Evolutionary conservation across 2,113 vertebrate species (phyloP), one percentile per base, ranked within the genome.

Genomic region (Nyctibius bracteatus): DNA sequence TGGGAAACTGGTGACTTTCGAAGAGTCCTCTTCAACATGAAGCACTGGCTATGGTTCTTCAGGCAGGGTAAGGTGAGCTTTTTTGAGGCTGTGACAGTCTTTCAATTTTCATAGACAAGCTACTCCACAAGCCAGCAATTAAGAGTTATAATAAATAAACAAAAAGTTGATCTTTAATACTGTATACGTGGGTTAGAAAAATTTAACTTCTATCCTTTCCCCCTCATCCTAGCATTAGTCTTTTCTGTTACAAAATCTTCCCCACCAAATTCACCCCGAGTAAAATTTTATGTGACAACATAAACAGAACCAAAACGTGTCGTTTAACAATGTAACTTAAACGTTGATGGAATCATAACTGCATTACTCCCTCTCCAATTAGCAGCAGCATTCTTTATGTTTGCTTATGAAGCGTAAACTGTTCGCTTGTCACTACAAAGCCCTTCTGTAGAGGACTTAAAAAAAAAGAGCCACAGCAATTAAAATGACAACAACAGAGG

Each of bases 401-500:
- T 92, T 95, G 96, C 96, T 95, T 94, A 96, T 14, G 24, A 92
- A 97, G 94, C 90, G 75, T 91, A 92, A 96, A 96, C 96, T 12
- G 17, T 62, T 86, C 27, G 5, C 96, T 96, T 95, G 92, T 91
- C 91, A 51, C 90, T 84, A 95, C 96, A 97, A 97, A 97, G 96
- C 85, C 96, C 93, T 95, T 97, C 97, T 97, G 97, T 95, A 78
- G 90, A 89, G 86, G 92, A 93, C 80, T 93, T 92, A 52, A 93
- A 92, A 97, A 92, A 97, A 94, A 83, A 51, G 95, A 96, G 75
- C 92, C 94, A 81, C 88, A 89, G 94, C 90, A 96, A 97, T 97
- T 97, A 95, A 95, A 96, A 94, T 96, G 88, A 95, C 92, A 87
- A 95, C 94, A 92, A 88, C 94, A 89, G 95, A 97, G 95, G 94